Evolutionary conservation across 2,888 invertebrate genomes (phyloP), one percentile per base, ranked within the genome.

Genomic region (Aleiodes alternator): DNA sequence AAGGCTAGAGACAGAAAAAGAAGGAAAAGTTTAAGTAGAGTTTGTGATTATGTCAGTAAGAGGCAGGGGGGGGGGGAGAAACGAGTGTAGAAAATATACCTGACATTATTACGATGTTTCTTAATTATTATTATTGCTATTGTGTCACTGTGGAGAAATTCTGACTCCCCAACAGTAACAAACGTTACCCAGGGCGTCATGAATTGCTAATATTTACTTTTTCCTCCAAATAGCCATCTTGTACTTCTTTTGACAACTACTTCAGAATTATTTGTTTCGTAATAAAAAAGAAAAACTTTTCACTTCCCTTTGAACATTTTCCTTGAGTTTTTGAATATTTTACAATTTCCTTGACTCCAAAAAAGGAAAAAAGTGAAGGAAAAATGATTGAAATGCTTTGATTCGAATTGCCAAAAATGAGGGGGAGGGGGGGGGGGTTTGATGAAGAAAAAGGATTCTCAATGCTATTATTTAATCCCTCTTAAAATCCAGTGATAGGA

Each of bases 51-150:
- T 43, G 43, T 72, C 68, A 68, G 61, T 70, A 43, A 43, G n/a
- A n/a, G n/a, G n/a, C n/a, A n/a, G n/a, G 71, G 73, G 64, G 11
- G 53, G 53, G 43, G 73, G 64, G 11, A 43, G 53, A 38, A 66
- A 70, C 51, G 61, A 73, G 59, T 74, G 64, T 64, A 75, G 75
- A 73, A 71, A 88, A 87, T 88, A 85, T 87, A 85, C 85, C 79
- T 68, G 34, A 51, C 76, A 82, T 81, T 76, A 85, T 88, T 87
- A 86, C 87, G 85, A 88, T 89, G 86, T 87, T 88, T 87, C 88
- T 89, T 89, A 89, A 89, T 89, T 89, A 89, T 89, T 87, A 87
- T 88, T 88, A 89, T 89, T 89, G 85, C 87, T 85, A 82, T 84
- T 80, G 82, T 85, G 86, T 87, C 85, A 85, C 84, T 83, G 80